phyloP scores from a whole-genome alignment of 2,888 invertebrate species.

The Leptothorax acervorum region DNA sequence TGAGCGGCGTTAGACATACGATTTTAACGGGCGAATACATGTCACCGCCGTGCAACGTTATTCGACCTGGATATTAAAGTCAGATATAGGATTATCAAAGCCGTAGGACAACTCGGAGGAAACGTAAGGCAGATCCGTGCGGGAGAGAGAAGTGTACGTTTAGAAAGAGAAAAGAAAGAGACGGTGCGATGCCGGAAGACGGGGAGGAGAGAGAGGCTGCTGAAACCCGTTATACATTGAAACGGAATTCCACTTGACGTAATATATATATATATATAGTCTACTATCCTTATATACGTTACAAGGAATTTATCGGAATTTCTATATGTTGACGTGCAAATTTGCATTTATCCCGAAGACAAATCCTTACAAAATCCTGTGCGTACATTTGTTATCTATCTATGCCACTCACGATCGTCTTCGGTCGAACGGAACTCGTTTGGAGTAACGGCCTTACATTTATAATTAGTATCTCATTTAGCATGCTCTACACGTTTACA shows the following conservation, averaged over 20 bases:
- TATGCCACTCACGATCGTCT: neutral
- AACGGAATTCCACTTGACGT: slow-evolving; percentile 68
- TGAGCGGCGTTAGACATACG: neutral
- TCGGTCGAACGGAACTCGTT: neutral
- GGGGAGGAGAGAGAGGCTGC: slow-evolving; percentile 38
- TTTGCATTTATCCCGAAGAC: slow-evolving; percentile 6
- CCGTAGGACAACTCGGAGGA: slow-evolving; percentile 67
- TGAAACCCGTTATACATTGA: slow-evolving; percentile 69
- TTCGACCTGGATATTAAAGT: slow-evolving; percentile 73
- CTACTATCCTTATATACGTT: neutral
- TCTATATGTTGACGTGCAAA: neutral
- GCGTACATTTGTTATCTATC: neutral
- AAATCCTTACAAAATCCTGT: neutral
- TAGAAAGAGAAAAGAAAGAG: slow-evolving; percentile 71
- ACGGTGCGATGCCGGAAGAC: slow-evolving; percentile 25
- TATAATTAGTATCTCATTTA: slow-evolving; percentile 29
- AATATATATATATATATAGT: slow-evolving; percentile 33
- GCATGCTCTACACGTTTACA: no score
- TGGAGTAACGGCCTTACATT: neutral
- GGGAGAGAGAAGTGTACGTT: slow-evolving; percentile 72
- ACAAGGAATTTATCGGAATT: neutral
- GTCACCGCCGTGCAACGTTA: slow-evolving; percentile 21
- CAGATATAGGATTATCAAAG: slow-evolving; percentile 77
- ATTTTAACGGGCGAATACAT: slow-evolving; percentile 11
- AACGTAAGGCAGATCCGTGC: neutral